phyloP scores from a whole-genome alignment of 2,113 vertebrate genomes.

The Columbina picui region DNA sequence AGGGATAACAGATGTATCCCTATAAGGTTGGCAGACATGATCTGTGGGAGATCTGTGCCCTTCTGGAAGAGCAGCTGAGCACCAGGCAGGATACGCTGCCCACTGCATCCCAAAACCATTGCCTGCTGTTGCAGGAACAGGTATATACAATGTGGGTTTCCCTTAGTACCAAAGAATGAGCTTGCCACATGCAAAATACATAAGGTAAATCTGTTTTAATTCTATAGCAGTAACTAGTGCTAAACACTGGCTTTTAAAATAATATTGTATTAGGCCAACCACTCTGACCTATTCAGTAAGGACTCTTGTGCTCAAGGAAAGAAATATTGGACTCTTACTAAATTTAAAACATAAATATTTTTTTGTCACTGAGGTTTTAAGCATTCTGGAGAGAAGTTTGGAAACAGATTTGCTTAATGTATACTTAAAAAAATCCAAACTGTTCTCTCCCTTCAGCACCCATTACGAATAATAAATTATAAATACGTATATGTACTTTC shows the following conservation, averaged over 20 bases:
- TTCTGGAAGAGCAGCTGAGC: slow-evolving; percentile 9
- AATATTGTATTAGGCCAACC: background rate
- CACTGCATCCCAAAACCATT: background rate
- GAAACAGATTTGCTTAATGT: background rate
- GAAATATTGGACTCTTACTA: background rate
- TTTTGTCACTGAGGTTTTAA: background rate
- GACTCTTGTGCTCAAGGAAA: background rate
- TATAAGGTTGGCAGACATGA: background rate
- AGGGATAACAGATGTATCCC: background rate
- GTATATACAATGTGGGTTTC: background rate
- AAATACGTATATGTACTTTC: background rate
- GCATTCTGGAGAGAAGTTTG: background rate
- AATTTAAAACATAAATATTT: background rate
- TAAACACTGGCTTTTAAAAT: background rate
- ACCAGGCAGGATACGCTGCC: background rate
- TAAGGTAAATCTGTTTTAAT: background rate
- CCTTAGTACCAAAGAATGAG: background rate
- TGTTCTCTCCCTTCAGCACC: background rate
- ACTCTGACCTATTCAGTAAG: background rate
- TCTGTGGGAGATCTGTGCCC: background rate
- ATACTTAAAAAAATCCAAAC: background rate
- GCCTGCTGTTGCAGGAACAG: background rate
- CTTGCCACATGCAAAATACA: background rate
- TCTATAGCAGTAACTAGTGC: background rate
- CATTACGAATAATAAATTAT: slow-evolving; percentile 39